phyloP scores from a whole-genome alignment of 2,797 vertebrate species.

The Eleutherodactylus coqui region DNA sequence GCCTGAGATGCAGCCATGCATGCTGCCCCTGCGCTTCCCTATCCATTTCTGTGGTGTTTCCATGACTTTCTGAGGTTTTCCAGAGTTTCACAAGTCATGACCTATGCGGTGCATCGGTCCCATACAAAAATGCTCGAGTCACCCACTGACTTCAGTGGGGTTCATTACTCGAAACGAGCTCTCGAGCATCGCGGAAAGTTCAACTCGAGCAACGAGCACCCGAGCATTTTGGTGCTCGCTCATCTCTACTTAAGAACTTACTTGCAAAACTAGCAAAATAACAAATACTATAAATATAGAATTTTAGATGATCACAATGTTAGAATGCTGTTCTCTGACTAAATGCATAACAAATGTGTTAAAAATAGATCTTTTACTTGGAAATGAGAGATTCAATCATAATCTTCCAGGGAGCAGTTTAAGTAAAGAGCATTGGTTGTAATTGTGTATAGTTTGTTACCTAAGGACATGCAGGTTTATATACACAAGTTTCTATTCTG shows the following conservation, averaged over 20 bases:
- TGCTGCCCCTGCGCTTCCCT: too few species aligned
- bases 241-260: neutral
- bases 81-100: too few species aligned
- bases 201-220: too few species aligned
- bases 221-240: too few species aligned
- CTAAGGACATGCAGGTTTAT: conserved; percentile 69
- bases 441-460: conserved; percentile 70
- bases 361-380: conserved; percentile 12
- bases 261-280: conserved; percentile 10
- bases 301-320: neutral
- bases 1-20: too few species aligned
- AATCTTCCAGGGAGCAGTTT: conserved; percentile 67
- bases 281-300: neutral
- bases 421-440: conserved; percentile 69
- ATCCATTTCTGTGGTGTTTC: too few species aligned
- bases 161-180: too few species aligned
- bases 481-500: conserved; percentile 70
- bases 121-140: too few species aligned
- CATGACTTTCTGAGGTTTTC: too few species aligned
- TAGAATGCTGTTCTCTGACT: neutral
- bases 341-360: neutral
- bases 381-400: conserved; percentile 16
- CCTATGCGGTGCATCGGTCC: too few species aligned
- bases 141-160: too few species aligned
- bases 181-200: too few species aligned